Conservation (phyloP, 2,113 vertebrate species). For the Aplodontia rufa region DNA sequence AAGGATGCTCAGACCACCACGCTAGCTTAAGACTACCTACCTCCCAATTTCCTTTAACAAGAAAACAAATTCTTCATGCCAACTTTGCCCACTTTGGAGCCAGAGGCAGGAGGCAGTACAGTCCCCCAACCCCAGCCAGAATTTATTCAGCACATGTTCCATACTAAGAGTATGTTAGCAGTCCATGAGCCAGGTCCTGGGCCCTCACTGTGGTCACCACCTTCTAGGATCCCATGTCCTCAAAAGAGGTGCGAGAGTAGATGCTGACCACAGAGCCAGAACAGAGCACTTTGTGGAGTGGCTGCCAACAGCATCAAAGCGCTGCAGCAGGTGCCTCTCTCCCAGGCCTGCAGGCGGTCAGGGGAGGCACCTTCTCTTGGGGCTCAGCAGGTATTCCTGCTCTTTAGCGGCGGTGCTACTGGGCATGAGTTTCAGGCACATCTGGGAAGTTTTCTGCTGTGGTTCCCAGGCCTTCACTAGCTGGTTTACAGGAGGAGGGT, state of each 20-base stretch:
- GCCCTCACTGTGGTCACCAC: conserved; percentile 86
- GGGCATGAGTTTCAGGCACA: conserved; percentile 81
- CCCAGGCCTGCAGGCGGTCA: neutral
- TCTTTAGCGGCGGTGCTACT: conserved; percentile 78
- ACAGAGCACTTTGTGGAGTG: conserved; percentile 91
- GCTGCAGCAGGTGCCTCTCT: conserved; percentile 79
- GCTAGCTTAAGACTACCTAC: neutral
- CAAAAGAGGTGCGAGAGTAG: conserved; percentile 92
- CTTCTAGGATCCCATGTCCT: conserved; percentile 90
- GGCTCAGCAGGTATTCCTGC: conserved; percentile 83
- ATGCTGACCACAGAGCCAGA: conserved; percentile 92
- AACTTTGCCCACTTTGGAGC: conserved; percentile 89
- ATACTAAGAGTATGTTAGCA: conserved; percentile 91
- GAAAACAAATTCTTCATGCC: conserved; percentile 84
- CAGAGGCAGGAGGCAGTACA: conserved; percentile 88
- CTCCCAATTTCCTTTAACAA: neutral
- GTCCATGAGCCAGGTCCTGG: conserved; percentile 88
- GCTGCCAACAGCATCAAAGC: conserved; percentile 91
- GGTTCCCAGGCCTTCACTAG: conserved; percentile 83
- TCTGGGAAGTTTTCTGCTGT: conserved; percentile 84
- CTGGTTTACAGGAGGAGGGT: conserved; percentile 88
- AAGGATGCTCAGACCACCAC: neutral
- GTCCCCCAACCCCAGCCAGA: conserved; percentile 87
- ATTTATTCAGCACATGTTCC: conserved; percentile 92
- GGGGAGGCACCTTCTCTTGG: conserved; percentile 83